Evolutionary conservation across 2,888 invertebrate species (phyloP), one percentile per base, ranked within the genome.

Genomic region (Serrognathus titanus): DNA sequence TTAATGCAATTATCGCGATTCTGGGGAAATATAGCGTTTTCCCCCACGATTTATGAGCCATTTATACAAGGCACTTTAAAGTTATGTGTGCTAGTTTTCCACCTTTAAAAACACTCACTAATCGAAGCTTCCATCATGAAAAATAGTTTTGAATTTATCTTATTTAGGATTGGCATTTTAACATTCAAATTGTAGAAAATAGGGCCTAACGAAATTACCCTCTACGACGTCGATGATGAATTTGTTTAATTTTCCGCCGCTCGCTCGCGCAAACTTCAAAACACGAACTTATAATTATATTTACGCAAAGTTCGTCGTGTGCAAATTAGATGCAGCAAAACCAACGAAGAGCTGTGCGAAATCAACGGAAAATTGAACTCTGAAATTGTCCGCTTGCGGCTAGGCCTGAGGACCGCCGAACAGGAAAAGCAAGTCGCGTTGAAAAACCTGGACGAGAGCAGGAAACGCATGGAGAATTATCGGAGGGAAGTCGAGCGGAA

Each of bases 401-500:
- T 39, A 3, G 46, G 50, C 7, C 37, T 53, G 7, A 41, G 39
- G 9, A 37, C 31, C 36, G 24, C 47, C 37, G 35, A 20, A 2
- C 13, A n/a, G 11, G 49, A 50, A 11, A 31, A 47, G 20, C 48
- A 47, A 12, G 39, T 12, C 11, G 11, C 50, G 36, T 9, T 20
- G n/a, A 50, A 45, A 35, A 51, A 10, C 35, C n/a, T 57, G 24
- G 50, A 38, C 9, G 57, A 57, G 10, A 31, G 13, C 13, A 10
- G 13, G 20, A 43, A 24, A n/a, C 24, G 31, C 16, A 35, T 48
- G 36, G 41, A 51, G 36, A 20, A 39, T 8, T 48, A 54, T n/a
- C 49, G 47, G 12, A 39, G 39, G 1, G 51, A 59, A 35, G 43
- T 53, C 11, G 54, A 58, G 48, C 53, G 53, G 51, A 39, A 57